Evolutionary conservation across 2,113 vertebrate species (phyloP).

Genomic region (Chloropsis cyanopogon): DNA sequence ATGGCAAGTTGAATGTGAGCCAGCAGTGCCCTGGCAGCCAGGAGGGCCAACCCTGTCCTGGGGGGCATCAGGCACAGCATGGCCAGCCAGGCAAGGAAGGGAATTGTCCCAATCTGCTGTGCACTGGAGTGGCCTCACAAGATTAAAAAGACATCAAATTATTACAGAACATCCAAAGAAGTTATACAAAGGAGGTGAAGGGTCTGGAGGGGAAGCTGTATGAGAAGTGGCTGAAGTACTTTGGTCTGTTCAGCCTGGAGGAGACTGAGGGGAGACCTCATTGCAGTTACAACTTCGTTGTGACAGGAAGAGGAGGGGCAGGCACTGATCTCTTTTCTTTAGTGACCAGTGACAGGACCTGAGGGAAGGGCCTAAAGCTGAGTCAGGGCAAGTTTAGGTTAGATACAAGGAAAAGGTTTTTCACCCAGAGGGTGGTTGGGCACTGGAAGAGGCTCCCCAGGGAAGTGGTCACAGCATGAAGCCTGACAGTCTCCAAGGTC

Average conservation of each 20-base stretch:
- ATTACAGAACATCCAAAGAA: neutral
- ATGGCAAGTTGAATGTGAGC: fast-evolving
- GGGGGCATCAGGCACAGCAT: neutral
- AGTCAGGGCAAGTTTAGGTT: neutral
- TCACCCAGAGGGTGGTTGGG: neutral
- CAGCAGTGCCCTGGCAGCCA: neutral
- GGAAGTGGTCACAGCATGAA: neutral
- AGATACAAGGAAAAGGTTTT: neutral
- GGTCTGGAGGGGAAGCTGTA: neutral
- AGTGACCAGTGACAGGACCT: neutral
- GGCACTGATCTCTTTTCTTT: neutral
- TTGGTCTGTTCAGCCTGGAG: neutral
- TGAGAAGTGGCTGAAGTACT: neutral
- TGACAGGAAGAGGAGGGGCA: neutral
- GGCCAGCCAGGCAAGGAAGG: neutral
- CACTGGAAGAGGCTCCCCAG: neutral
- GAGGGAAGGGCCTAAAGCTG: neutral
- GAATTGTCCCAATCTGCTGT: neutral
- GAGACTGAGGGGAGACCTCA: neutral
- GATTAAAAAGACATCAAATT: neutral
- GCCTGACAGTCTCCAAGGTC: neutral
- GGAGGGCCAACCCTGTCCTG: neutral
- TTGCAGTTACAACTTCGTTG: neutral
- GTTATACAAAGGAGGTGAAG: neutral
- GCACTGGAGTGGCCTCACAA: fast-evolving